Evolutionary conservation across 1,140 invertebrate genomes (phyloP).

Genomic region (Chrysomallon squamiferum): DNA sequence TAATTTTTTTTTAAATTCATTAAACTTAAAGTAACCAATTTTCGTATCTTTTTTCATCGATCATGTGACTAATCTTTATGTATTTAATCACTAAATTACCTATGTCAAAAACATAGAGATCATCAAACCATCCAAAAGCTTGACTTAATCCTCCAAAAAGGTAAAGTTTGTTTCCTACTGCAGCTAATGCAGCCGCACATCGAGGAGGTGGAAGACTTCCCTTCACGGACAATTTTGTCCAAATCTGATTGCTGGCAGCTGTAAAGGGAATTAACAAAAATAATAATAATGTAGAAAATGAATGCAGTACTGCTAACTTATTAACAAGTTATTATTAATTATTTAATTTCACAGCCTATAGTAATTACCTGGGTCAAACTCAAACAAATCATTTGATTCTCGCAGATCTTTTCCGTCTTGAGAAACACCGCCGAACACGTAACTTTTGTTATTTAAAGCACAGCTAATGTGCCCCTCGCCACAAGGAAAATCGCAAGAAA

Average conservation of each 20-base stretch:
- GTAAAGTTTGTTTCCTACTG: constrained; percentile 53
- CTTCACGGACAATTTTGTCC: constrained; percentile 35
- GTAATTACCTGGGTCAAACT: constrained; percentile 47
- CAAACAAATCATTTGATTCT: constrained; percentile 51
- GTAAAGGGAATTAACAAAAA: not conserved
- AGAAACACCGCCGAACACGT: constrained; percentile 58
- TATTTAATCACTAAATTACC: too few species aligned
- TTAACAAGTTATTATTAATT: not conserved
- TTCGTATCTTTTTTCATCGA: too few species aligned
- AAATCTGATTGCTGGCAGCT: constrained; percentile 34
- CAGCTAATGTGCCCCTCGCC: constrained; percentile 58
- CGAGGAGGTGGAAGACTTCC: constrained; percentile 45
- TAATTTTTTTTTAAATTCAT: too few species aligned
- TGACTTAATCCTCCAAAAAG: constrained; percentile 61
- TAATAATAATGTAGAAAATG: not conserved
- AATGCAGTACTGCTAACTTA: not conserved
- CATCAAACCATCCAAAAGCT: constrained; percentile 55
- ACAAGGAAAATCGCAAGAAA: constrained; percentile 16
- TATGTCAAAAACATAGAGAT: constrained; percentile 53
- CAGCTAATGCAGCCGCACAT: constrained; percentile 47
- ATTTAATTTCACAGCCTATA: not conserved
- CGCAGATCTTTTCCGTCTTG: constrained; percentile 36
- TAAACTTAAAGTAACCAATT: too few species aligned
- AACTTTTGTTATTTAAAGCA: constrained; percentile 37
- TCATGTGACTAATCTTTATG: too few species aligned